Conservation (phyloP, 1,140 invertebrate species). For the Cydia strobilella region DNA sequence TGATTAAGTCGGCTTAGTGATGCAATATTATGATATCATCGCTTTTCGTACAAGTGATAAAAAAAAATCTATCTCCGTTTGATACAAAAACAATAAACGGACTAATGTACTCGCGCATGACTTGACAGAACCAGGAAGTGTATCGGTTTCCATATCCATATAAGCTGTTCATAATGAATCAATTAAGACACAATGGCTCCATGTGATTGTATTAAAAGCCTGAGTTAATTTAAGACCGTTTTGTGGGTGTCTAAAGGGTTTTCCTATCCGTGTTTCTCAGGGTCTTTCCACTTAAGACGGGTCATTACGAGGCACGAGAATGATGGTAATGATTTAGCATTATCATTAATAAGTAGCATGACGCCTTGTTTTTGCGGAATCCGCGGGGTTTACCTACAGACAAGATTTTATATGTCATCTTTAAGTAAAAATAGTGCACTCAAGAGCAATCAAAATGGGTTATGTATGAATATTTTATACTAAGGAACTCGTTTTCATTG, state of each 20-base stretch:
- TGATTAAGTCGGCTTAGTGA: too few species aligned
- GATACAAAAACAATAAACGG: constrained; percentile 5
- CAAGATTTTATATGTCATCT: not conserved
- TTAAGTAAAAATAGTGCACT: too few species aligned
- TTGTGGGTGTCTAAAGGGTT: constrained; percentile 20
- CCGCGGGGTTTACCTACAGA: not conserved
- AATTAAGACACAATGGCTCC: constrained; percentile 26
- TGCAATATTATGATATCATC: constrained; percentile 7
- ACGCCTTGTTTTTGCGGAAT: not conserved
- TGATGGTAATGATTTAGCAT: constrained; percentile 4
- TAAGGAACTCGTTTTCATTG: too few species aligned
- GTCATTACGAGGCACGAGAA: not conserved
- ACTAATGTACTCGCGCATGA: constrained; percentile 1
- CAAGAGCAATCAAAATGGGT: too few species aligned
- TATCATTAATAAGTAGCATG: not conserved
- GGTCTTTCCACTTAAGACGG: constrained; percentile 12
- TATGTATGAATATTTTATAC: too few species aligned
- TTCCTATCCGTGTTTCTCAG: constrained; percentile 22
- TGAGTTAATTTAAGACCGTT: constrained; percentile 16
- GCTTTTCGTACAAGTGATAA: not conserved
- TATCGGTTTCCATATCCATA: not conserved
- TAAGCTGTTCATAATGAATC: constrained; percentile 21
- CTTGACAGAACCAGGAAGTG: constrained; percentile 14
- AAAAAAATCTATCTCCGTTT: not conserved
- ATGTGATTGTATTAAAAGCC: constrained; percentile 13